Evolutionary conservation across 2,888 invertebrate genomes (phyloP), one percentile per base, ranked within the genome.

Genomic region (Fragum whitleyi): DNA sequence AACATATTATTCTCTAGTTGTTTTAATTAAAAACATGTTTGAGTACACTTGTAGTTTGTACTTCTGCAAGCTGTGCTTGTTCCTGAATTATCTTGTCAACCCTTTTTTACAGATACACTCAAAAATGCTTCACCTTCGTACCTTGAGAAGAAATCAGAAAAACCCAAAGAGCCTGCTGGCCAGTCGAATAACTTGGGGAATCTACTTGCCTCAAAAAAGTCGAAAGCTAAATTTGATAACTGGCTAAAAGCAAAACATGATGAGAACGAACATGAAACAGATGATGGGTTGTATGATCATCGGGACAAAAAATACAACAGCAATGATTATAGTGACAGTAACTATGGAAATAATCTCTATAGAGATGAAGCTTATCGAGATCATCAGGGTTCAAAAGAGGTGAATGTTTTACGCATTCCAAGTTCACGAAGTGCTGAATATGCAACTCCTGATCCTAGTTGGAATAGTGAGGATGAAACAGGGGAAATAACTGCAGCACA

Each of bases 191-290:
- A 42, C 16, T 36, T 70, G 28, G 55, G 29, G 11, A 70, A 70
- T 36, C 32, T 70, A 21, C 36, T 70, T 9, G 6, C 81, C 0
- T 74, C 81, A 0, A 79, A 81, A n/a, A 85, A 78, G 59, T 81
- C 85, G 26, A 86, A 85, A 53, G 88, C 83, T 16, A 86, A 81
- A 55, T 88, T 88, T 68, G 81, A 86, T 62, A 87, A 85, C 65
- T 90, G 90, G 89, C 72, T 89, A 16, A 85, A 85, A 59, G 78
- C 83, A 9, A 83, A 86, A 78, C 72, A 86, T 6, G 57, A 62
- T 19, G 57, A 42, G 16, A 74, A 71, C n/a, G 72, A 39, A 69
- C 29, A 55, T 23, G 59, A 39, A 32, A 2, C 55, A 28, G 69
- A 65, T 51, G 73, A 74, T 2, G 72, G 51, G 19, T 36, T 36